Percentiles rank a stretch among this genome's conserved stretches.
These are phyloP conservation scores for Isotomurus palustris DNA, from an alignment of 2,888 invertebrate species.

Conservation along the genomic window DNA sequence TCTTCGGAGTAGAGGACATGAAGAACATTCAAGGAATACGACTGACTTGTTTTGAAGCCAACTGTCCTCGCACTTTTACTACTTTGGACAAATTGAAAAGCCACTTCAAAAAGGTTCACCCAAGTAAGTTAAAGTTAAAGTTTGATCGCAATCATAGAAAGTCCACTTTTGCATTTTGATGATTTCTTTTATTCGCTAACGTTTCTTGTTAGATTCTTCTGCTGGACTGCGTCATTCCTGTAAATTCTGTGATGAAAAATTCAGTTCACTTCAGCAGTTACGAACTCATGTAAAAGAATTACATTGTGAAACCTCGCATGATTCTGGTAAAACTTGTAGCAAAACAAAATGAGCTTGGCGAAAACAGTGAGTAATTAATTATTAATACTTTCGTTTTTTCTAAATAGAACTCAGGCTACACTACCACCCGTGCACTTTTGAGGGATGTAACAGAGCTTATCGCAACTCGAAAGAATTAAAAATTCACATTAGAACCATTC, in stretches of 20 bases:
- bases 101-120: conserved; percentile 29
- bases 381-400: not conserved
- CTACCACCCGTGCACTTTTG: not conserved
- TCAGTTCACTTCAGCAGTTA: not conserved
- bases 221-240: too few relatives aligned
- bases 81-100: conserved; percentile 1
- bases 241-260: not conserved
- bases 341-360: not conserved
- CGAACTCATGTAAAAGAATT: not conserved
- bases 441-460: conserved; percentile 19
- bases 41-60: not conserved
- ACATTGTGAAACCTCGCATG: too few relatives aligned
- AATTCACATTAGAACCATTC: conserved; percentile 18
- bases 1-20: not conserved
- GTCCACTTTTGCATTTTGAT: too few relatives aligned
- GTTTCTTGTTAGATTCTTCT: too few relatives aligned
- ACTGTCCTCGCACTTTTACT: not conserved
- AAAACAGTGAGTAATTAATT: not conserved
- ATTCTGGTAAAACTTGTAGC: not conserved
- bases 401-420: too few relatives aligned
- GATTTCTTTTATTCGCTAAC: too few relatives aligned
- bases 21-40: not conserved
- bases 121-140: conserved; percentile 32
- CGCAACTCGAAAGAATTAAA: conserved; percentile 27
- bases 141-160: too few relatives aligned